Evolutionary conservation across 1,140 invertebrate genomes (phyloP).

Genomic region (Nasonia longicornis): DNA sequence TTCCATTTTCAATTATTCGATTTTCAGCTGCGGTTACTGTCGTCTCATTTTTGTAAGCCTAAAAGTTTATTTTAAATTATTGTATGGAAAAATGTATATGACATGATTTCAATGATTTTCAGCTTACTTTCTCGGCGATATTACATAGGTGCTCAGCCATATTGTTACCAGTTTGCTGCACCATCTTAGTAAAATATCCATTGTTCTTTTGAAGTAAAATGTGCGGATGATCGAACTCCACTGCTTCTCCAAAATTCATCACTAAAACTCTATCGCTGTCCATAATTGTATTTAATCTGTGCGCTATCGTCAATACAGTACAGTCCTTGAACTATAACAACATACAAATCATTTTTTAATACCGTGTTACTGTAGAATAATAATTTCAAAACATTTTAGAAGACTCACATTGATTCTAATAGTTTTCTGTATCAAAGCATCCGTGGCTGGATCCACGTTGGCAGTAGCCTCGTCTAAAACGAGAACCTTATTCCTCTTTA

Average conservation of each 20-base stretch:
- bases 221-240: constrained; percentile 77
- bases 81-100: not conserved
- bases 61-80: no score
- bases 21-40: no score
- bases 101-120: not conserved
- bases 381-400: not conserved
- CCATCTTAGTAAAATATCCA: constrained; percentile 65
- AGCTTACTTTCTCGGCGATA: constrained; percentile 65
- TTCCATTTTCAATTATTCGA: no score
- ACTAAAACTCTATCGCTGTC: constrained; percentile 74
- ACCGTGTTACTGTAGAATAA: not conserved
- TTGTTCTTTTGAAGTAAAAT: constrained; percentile 67
- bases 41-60: no score
- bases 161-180: constrained; percentile 67
- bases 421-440: constrained; percentile 77
- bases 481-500: constrained; percentile 79
- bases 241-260: constrained; percentile 70
- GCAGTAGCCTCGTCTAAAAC: constrained; percentile 88
- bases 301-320: constrained; percentile 45
- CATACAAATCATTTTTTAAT: not conserved
- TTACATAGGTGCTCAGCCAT: constrained; percentile 64
- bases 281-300: constrained; percentile 48
- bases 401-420: constrained; percentile 69
- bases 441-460: constrained; percentile 79
- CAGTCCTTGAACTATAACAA: constrained; percentile 42